Conservation (phyloP, 2,113 vertebrate genomes). For the Myanophis thanlyinensis region DNA sequence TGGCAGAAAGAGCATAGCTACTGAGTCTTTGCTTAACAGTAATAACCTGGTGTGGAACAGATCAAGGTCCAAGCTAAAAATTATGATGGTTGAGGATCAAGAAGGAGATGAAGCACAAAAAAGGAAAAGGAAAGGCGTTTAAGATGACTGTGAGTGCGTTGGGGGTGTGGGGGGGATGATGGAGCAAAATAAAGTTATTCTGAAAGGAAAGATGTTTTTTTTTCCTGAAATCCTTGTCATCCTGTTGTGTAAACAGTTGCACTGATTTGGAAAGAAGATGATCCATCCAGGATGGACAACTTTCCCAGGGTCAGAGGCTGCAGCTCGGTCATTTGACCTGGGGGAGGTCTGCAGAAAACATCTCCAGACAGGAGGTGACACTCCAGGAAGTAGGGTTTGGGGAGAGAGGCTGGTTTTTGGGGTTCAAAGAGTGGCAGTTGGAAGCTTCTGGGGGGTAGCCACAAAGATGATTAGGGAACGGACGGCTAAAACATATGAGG, state of each 20-base stretch:
- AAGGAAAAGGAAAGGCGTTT: background rate
- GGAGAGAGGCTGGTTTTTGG: background rate
- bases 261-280: background rate
- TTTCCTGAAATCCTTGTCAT: background rate
- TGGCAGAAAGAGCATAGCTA: background rate
- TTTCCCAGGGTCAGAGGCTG: background rate
- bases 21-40: conserved; percentile 1
- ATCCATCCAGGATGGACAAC: background rate
- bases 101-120: conserved; percentile 8
- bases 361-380: background rate
- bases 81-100: conserved; percentile 17
- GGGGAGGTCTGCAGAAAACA: background rate
- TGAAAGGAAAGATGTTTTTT: background rate
- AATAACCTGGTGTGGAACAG: conserved; percentile 20
- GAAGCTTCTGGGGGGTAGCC: background rate
- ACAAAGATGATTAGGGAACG: too few species aligned
- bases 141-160: background rate
- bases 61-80: conserved; percentile 21
- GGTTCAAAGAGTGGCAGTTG: background rate
- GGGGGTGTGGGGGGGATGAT: background rate
- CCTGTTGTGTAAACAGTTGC: background rate
- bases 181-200: background rate
- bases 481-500: too few species aligned
- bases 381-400: background rate
- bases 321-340: background rate